Base-by-base conservation (phyloP, 2,888 invertebrate species). In the Rhagium mordax region DNA sequence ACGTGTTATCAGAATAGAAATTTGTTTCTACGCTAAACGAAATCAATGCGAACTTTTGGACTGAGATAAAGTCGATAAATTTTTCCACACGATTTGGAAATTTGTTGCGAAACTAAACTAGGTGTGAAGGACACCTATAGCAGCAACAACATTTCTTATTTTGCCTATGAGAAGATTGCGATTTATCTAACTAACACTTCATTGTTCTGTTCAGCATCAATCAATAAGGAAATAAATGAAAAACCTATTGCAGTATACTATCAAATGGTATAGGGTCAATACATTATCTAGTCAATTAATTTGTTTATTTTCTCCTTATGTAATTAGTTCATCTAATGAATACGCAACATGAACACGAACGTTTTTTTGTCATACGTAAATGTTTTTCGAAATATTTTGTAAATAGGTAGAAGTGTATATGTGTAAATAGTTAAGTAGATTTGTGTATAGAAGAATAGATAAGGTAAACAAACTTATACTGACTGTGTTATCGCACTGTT, bases 351-450 rank as follows among this genome's bases (percentile, higher is more conserved):
- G 57, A 48, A 53, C 62, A 69, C 62, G 48, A 71, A 65, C 49
- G 57, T n/a, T n/a, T n/a, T 33, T 60, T 73, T 71, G 47, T 74
- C 71, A 60, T 69, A 48, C 53, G 53, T 68, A 65, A 55, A 71
- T 65, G 70, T 67, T 74, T 73, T 71, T 75, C 75, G 75, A 66
- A 74, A 72, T 74, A 74, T 75, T 74, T 71, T 79, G 79, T 79
- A 79, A 76, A 79, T 79, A 79, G 73, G 57, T 77, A 74, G 76
- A 79, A 77, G 61, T 83, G 79, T 81, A 82, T 78, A 83, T 81
- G 80, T 82, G 83, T 82, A 82, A 79, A 83, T 82, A 83, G 80
- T 71, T 74, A 74, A 75, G 74, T 77, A 81, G 81, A 81, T 75
- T 78, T 80, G 79, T 83, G 81, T 81, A 80, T 80, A 81, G 79